Evolutionary conservation across 2,797 vertebrate genomes (phyloP).

Genomic region (Liparis tanakae): DNA sequence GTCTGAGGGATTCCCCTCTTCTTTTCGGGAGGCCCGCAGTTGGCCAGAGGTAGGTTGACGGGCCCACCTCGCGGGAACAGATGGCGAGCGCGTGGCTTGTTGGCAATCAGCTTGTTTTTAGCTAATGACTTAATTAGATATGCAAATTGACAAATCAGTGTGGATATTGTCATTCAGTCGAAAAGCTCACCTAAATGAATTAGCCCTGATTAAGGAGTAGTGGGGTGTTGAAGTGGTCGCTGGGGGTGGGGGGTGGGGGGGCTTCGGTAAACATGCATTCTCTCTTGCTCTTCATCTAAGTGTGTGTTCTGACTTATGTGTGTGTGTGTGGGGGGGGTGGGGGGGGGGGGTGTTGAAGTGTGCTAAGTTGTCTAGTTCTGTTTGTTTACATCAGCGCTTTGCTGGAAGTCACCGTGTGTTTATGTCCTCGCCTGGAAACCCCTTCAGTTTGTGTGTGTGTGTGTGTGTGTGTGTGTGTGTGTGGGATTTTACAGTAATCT

Average conservation of each 20-base stretch:
- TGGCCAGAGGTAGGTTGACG: conserved; percentile 89
- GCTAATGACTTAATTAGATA: conserved; percentile 99
- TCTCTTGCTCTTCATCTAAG: conserved; percentile 46
- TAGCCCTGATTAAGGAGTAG: conserved; percentile 96
- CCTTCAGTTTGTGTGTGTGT: conserved; percentile 14
- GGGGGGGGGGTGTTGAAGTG: background rate
- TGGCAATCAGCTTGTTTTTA: conserved; percentile 91
- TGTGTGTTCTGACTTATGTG: conserved; percentile 23
- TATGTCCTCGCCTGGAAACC: no score
- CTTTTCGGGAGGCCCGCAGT: conserved; percentile 78
- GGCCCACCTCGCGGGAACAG: conserved; percentile 92
- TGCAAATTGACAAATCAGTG: conserved; percentile 99
- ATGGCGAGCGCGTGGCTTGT: conserved; percentile 96
- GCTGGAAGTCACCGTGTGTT: conserved; percentile 26
- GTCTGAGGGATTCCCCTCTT: conserved; percentile 67
- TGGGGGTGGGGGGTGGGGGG: conserved; percentile 77
- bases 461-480: conserved; percentile 35
- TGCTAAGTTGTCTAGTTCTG: conserved; percentile 37
- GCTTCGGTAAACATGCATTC: conserved; percentile 77
- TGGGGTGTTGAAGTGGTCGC: conserved; percentile 88
- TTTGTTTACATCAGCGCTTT: conserved; percentile 46
- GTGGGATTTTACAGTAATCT: conserved; percentile 55
- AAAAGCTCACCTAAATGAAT: conserved; percentile 99
- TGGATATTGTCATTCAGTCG: conserved; percentile 98
- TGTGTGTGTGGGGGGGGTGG: background rate